Evolutionary conservation across 2,888 invertebrate species (phyloP).

Genomic region (Polyommatus icarus): DNA sequence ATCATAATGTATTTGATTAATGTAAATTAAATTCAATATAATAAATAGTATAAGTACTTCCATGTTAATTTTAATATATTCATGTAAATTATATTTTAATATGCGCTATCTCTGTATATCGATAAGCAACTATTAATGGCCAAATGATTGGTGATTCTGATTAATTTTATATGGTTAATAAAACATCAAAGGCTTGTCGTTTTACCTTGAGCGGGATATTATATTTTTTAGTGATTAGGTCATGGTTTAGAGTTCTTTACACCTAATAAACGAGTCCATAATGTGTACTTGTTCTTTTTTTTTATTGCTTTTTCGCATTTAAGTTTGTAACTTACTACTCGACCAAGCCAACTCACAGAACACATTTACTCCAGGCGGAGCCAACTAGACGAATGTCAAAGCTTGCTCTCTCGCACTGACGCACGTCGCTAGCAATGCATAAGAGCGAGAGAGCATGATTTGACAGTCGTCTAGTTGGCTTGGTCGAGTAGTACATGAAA

Average conservation of each 20-base stretch:
- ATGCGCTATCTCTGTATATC: neutral
- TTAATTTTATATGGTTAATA: neutral
- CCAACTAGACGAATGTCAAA: no score
- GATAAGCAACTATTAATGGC: neutral
- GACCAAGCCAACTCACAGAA: no score
- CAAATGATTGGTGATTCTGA: neutral
- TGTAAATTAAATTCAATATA: neutral
- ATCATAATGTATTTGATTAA: neutral
- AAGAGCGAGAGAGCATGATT: no score
- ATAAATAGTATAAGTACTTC: neutral
- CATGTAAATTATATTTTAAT: neutral
- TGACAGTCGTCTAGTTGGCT: no score
- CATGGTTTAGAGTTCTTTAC: neutral
- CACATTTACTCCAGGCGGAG: no score
- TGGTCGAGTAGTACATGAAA: no score
- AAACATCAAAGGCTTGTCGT: neutral
- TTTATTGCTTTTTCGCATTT: no score
- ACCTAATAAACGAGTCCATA: neutral
- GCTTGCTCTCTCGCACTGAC: no score
- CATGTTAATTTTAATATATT: neutral
- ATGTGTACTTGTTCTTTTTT: no score
- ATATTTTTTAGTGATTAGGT: neutral
- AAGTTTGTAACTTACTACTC: neutral
- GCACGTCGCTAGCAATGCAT: no score
- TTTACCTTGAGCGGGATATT: neutral